These are phyloP conservation scores for Apamea monoglypha DNA, from an alignment of 2,888 invertebrate genomes.

Conservation along the genomic window DNA sequence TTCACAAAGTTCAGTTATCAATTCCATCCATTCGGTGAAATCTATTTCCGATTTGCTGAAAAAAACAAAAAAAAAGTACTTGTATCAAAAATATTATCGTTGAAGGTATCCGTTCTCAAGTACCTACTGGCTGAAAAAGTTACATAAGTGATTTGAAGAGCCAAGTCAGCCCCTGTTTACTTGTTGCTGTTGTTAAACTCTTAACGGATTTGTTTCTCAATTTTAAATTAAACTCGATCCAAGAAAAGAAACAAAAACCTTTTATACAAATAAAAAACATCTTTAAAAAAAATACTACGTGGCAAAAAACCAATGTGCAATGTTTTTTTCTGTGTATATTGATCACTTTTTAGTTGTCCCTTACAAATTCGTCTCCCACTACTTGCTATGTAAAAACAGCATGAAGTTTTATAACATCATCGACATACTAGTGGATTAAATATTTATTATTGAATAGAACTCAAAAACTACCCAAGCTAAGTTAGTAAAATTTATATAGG, in stretches of 20 bases:
- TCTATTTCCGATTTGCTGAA: conserved; percentile 81
- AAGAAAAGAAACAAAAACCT: neutral
- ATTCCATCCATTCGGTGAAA: conserved; percentile 79
- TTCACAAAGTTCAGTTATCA: conserved; percentile 75
- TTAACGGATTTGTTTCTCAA: conserved; percentile 14
- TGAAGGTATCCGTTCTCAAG: neutral
- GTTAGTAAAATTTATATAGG: neutral
- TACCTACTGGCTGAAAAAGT: neutral
- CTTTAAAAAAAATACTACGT: neutral
- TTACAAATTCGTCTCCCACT: too few relatives aligned
- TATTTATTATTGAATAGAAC: neutral
- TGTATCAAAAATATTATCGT: neutral
- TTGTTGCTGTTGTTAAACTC: neutral
- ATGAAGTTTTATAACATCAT: too few relatives aligned
- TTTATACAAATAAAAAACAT: neutral
- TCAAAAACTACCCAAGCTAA: neutral
- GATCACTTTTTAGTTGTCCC: too few relatives aligned
- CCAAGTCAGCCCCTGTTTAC: neutral
- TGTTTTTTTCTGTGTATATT: neutral
- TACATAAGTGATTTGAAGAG: neutral
- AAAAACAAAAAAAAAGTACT: conserved; percentile 59
- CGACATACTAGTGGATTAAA: neutral
- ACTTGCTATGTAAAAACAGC: too few relatives aligned
- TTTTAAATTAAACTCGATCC: neutral
- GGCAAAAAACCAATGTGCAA: neutral